These are phyloP conservation scores for Lutraria rhynchaena DNA, from an alignment of 1,140 invertebrate genomes.

Conservation along the genomic window DNA sequence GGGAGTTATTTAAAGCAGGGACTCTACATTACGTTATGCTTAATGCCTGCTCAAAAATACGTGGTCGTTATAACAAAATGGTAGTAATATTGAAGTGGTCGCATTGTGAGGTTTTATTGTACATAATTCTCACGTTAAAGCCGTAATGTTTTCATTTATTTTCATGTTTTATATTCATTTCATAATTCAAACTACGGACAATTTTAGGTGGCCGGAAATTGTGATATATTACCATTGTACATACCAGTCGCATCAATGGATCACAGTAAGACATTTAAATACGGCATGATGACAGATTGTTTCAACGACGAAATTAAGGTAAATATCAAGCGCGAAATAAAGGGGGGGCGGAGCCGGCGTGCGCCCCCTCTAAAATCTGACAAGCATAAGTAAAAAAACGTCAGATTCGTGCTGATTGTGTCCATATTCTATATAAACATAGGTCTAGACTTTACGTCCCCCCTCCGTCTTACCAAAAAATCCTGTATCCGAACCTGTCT, in stretches of 20 bases:
- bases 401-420: neutral
- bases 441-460: neutral
- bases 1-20: too few relatives aligned
- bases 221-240: constrained; percentile 36
- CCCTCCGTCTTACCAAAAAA: neutral
- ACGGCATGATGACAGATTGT: constrained; percentile 33
- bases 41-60: neutral
- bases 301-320: constrained; percentile 6
- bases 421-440: neutral
- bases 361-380: too few relatives aligned
- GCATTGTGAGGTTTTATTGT: neutral
- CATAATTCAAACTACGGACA: neutral
- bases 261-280: neutral
- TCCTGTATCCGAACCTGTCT: too few relatives aligned
- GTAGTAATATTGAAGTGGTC: neutral
- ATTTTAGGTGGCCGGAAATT: constrained; percentile 28
- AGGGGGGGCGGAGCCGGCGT: too few relatives aligned
- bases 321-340: neutral
- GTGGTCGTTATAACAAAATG: neutral
- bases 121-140: neutral
- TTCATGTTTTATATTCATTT: neutral
- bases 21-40: too few relatives aligned
- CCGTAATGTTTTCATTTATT: neutral
- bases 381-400: too few relatives aligned
- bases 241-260: constrained; percentile 11